A percentile compares a stretch with the other conserved stretches of the same genome.
Conservation (phyloP, 2,888 invertebrate genomes). For the Dynastes maya region DNA sequence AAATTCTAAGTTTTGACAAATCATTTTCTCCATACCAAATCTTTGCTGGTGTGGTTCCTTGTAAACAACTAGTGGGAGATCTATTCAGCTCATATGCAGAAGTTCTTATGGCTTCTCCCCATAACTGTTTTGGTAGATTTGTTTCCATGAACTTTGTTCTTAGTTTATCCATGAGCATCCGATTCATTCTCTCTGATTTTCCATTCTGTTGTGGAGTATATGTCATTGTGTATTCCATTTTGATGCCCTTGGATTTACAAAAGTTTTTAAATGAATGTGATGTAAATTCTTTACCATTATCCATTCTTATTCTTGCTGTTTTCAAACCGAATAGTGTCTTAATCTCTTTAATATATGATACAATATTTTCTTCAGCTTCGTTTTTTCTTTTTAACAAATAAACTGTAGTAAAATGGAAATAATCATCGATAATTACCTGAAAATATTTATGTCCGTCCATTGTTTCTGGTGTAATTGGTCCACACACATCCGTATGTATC, state of each 20-base stretch:
- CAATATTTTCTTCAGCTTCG: too few species aligned
- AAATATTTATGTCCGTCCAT: too few species aligned
- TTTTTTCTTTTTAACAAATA: too few species aligned
- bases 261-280: neutral
- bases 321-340: too few species aligned
- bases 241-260: neutral
- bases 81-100: neutral
- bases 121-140: constrained; percentile 39
- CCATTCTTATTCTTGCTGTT: neutral
- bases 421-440: too few species aligned
- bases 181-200: constrained; percentile 52
- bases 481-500: too few species aligned
- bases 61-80: neutral
- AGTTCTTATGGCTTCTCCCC: constrained; percentile 21
- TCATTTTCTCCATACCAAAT: constrained; percentile 4
- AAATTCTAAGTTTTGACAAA: neutral
- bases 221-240: constrained; percentile 44
- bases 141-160: constrained; percentile 42
- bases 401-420: too few species aligned
- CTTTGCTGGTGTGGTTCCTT: neutral
- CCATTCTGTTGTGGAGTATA: constrained; percentile 54
- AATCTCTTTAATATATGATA: too few species aligned
- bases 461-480: too few species aligned
- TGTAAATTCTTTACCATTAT: neutral
- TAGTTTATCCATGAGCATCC: constrained; percentile 48